Conservation (phyloP, 92 coral and sea anemone species). For the Micromussa lordhowensis region DNA sequence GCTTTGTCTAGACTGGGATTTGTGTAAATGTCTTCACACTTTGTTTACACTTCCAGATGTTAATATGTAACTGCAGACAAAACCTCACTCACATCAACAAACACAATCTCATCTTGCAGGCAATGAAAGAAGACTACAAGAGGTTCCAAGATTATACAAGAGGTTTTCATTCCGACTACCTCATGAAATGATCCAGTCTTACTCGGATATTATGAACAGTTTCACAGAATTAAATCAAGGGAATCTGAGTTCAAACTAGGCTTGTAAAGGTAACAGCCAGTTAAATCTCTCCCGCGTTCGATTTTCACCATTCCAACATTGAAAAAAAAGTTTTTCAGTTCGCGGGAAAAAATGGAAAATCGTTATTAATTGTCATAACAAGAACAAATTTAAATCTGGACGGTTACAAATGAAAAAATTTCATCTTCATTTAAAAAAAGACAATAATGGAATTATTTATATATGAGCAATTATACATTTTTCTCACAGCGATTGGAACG, state of each 20-base stretch:
- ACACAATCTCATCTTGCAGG: slow-evolving; percentile 66
- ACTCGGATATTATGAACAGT: neutral
- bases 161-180: slow-evolving; percentile 94
- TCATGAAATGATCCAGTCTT: slow-evolving; percentile 53
- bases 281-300: neutral
- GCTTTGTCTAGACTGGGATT: neutral
- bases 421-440: neutral
- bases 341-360: neutral
- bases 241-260: neutral
- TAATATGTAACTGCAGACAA: neutral
- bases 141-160: slow-evolving; percentile 93
- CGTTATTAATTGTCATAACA: neutral
- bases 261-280: neutral
- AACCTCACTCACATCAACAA: neutral
- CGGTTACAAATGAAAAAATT: neutral
- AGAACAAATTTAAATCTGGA: neutral
- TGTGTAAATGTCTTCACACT: neutral
- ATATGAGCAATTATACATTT: neutral
- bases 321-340: neutral
- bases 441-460: neutral
- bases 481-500: neutral
- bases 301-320: neutral
- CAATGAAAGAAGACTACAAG: slow-evolving; percentile 94
- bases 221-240: neutral
- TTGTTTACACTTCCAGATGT: neutral